phyloP scores from a whole-genome alignment of 2,888 invertebrate species.

The Caenorhabditis angaria region DNA sequence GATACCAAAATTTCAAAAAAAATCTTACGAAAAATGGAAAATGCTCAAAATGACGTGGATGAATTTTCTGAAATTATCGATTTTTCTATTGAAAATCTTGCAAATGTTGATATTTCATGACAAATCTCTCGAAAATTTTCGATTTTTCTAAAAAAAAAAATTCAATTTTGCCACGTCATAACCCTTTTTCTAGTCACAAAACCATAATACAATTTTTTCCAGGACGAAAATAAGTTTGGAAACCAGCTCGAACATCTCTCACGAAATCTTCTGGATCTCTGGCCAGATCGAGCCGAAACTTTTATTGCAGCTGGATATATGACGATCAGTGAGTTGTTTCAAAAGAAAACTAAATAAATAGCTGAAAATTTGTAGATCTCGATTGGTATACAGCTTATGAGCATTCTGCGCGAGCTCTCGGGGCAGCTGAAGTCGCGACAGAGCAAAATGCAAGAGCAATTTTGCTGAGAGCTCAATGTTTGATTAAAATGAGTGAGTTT shows the following conservation, averaged over 20 bases:
- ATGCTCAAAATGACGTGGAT: no score
- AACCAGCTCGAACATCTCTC: background rate
- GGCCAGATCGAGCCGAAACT: conserved; percentile 30
- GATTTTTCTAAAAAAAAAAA: no score
- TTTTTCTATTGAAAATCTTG: no score
- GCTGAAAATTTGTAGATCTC: conserved; percentile 7
- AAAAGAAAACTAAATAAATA: background rate
- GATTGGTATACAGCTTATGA: conserved; percentile 13
- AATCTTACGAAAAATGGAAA: no score
- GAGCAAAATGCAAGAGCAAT: conserved; percentile 17
- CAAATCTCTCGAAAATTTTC: no score
- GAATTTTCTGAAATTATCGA: no score
- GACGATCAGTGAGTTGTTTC: conserved; percentile 10
- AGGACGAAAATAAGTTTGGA: conserved; percentile 8
- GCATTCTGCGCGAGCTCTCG: conserved; percentile 12
- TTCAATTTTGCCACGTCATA: no score
- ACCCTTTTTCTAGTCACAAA: no score
- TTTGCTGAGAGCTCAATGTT: conserved; percentile 14
- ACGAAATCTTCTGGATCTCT: conserved; percentile 7
- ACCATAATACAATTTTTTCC: conserved; percentile 4
- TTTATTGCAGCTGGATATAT: conserved; percentile 19
- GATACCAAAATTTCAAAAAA: no score
- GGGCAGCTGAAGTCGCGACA: background rate
- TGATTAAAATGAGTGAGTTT: conserved; percentile 6
- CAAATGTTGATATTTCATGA: no score